phyloP scores from a whole-genome alignment of 2,888 invertebrate species.

The Gastrophysa polygoni region DNA sequence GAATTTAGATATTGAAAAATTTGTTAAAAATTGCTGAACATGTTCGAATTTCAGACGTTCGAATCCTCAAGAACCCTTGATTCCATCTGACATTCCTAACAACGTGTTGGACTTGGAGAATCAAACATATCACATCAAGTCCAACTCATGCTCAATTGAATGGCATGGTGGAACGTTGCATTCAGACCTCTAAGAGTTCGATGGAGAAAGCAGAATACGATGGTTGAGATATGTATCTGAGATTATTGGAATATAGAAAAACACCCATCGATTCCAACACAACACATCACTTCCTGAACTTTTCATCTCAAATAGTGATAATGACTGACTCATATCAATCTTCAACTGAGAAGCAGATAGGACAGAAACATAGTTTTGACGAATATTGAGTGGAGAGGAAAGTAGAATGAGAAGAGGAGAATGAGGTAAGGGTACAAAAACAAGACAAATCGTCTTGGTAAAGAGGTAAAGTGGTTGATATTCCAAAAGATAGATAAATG shows the following conservation, averaged over 20 bases:
- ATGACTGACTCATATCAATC: neutral
- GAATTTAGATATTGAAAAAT: conserved; percentile 16
- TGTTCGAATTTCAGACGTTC: conserved; percentile 10
- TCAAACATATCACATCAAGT: conserved; percentile 1
- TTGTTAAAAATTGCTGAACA: conserved; percentile 1
- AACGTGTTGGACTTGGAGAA: neutral
- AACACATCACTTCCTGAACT: neutral
- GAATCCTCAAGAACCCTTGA: conserved; percentile 15
- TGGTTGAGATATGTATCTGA: neutral
- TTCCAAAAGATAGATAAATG: no score
- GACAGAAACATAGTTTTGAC: neutral
- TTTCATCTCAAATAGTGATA: neutral
- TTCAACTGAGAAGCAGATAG: neutral
- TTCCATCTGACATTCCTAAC: neutral
- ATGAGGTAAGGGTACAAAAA: neutral
- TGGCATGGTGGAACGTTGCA: conserved; percentile 6
- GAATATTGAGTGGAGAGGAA: neutral
- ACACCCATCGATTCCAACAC: neutral
- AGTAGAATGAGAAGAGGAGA: neutral
- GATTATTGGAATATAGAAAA: neutral
- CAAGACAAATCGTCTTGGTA: neutral
- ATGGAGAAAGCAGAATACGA: conserved; percentile 1
- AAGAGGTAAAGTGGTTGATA: neutral
- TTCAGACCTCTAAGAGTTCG: conserved; percentile 2
- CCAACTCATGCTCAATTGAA: conserved; percentile 10